These are phyloP conservation scores for Harpalus rubripes DNA, from an alignment of 2,888 invertebrate species.

Conservation along the genomic window DNA sequence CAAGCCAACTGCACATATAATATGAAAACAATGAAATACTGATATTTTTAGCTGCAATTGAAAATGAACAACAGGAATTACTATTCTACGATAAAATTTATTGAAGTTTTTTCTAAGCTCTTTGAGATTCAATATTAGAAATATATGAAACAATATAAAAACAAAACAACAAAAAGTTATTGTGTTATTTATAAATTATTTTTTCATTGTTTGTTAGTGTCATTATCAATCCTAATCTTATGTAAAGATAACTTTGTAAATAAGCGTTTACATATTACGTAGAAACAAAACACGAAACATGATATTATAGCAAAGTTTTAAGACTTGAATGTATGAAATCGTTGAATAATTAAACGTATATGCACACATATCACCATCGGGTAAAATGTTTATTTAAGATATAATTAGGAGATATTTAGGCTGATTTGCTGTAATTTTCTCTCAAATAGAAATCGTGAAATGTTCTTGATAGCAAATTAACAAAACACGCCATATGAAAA, in stretches of 20 bases:
- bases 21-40: no score
- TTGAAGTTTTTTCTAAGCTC: no score
- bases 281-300: background rate
- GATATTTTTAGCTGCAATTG: no score
- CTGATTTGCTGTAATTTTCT: background rate
- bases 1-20: no score
- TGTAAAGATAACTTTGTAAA: background rate
- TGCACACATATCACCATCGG: background rate
- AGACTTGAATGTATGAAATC: background rate
- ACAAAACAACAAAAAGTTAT: no score
- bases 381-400: background rate
- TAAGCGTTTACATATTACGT: background rate
- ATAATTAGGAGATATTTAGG: background rate
- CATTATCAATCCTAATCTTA: background rate
- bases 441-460: constrained; percentile 21
- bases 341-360: background rate
- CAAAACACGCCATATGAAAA: constrained; percentile 37
- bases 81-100: no score
- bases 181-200: no score
- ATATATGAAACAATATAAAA: no score
- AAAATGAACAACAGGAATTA: no score
- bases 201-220: no score
- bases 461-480: constrained; percentile 6
- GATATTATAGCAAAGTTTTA: background rate
- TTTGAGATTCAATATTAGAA: no score